These are phyloP conservation scores for Rhinella marina DNA, from an alignment of 2,797 vertebrate genomes.

Conservation along the genomic window DNA sequence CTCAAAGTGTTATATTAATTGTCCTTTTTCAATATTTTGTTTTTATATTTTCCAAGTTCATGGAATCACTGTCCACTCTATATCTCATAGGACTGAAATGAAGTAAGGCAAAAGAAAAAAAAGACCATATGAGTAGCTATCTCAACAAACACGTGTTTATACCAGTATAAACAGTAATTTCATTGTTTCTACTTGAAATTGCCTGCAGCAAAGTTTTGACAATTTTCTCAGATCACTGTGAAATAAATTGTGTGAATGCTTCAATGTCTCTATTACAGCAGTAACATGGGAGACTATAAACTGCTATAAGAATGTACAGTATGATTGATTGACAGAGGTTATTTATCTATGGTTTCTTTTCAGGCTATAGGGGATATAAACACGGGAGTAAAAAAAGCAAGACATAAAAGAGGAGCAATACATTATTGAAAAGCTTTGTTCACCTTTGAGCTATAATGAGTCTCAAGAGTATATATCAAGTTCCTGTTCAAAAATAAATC, in stretches of 20 bases:
- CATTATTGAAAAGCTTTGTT: slow-evolving; percentile 1
- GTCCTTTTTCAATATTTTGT: neutral
- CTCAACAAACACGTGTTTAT: neutral
- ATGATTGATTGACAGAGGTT: neutral
- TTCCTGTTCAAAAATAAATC: slow-evolving; percentile 2
- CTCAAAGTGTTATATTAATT: no score
- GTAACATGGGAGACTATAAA: neutral
- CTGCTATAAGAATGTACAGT: slow-evolving; percentile 7
- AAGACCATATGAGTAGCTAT: neutral
- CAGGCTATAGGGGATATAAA: neutral
- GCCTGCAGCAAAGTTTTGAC: slow-evolving; percentile 6
- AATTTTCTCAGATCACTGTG: neutral
- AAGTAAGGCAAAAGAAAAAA: neutral
- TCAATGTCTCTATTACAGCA: slow-evolving; percentile 2
- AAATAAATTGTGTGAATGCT: slow-evolving; percentile 1
- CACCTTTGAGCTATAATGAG: neutral
- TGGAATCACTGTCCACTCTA: neutral
- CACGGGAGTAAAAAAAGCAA: slow-evolving; percentile 11
- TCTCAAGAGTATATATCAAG: neutral
- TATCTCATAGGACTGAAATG: neutral
- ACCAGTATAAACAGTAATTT: neutral
- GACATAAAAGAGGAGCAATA: slow-evolving; percentile 18
- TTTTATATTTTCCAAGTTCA: neutral
- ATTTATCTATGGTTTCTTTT: slow-evolving; percentile 9
- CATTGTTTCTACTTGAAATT: neutral